Evolutionary conservation across 1,140 invertebrate genomes (phyloP).

Genomic region (Rhyacophila brunnea): DNA sequence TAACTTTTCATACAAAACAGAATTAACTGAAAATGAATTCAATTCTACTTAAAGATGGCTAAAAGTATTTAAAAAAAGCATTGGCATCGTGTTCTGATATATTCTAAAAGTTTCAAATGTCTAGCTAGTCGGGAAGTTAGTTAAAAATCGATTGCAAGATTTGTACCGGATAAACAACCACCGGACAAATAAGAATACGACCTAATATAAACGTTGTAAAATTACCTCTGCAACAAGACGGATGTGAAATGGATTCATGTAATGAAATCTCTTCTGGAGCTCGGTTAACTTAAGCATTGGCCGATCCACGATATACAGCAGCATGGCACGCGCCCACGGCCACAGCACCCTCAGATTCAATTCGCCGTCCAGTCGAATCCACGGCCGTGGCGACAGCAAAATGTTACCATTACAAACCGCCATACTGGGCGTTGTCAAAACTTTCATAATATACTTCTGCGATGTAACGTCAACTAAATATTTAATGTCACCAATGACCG

Average conservation of each 20-base stretch:
- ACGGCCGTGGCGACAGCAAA: slow-evolving; percentile 47
- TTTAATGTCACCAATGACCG: neutral
- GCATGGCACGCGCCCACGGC: slow-evolving; percentile 62
- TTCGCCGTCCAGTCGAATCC: slow-evolving; percentile 69
- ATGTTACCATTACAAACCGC: neutral
- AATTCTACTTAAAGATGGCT: too few relatives aligned
- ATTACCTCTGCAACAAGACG: slow-evolving; percentile 22
- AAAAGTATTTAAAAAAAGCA: too few relatives aligned
- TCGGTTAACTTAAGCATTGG: slow-evolving; percentile 55
- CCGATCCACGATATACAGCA: slow-evolving; percentile 59
- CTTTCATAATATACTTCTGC: neutral
- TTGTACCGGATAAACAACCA: too few relatives aligned
- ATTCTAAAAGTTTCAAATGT: too few relatives aligned
- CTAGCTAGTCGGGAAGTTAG: too few relatives aligned
- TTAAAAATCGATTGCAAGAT: too few relatives aligned
- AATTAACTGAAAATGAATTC: too few relatives aligned
- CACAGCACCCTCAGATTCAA: slow-evolving; percentile 65
- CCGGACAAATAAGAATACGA: too few relatives aligned
- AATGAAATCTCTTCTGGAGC: slow-evolving; percentile 53
- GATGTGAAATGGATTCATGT: slow-evolving; percentile 39
- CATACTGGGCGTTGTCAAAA: too few relatives aligned
- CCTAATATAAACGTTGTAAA: too few relatives aligned
- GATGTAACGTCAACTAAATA: neutral
- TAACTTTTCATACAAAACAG: too few relatives aligned
- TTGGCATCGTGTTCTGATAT: too few relatives aligned